Base-by-base conservation (phyloP, 2,797 vertebrate genomes). In the Varecia variegata region DNA sequence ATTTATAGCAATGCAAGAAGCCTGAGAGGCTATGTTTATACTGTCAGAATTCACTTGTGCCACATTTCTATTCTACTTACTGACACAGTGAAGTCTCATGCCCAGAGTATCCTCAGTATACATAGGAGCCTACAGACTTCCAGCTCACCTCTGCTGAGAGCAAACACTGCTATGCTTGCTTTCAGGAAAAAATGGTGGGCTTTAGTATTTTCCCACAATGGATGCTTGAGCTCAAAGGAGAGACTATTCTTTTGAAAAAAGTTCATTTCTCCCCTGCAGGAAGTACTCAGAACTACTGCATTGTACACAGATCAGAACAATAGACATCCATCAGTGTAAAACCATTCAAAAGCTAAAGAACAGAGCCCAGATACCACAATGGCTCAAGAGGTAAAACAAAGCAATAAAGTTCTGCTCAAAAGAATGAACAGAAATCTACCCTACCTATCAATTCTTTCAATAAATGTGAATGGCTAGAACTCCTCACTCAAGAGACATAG, bases 121-220 rank as follows among this genome's bases (percentile, higher is more conserved):
- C 11, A 21, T 15, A 20, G 45, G 23, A 43, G 40, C n/a, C 18
- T 58, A 14, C 2, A 18, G 40, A n/a, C 2, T 52, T 58, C 20
- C 70, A 13, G 38, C 47, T 73, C 38, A 58, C 30, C 30, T 76
- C 25, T 43, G 38, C 25, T 35, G 25, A 50, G 5, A 71, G 38
- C n/a, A 40, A 38, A 50, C 0, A 0, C 21, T 43, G 14, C 45
- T 23, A 23, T 2, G 8, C 3, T 82, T 12, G 7, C 7, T 32
- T 50, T 80, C 14, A 43, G 90, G 65, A 71, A 90, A 76, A 21
- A 23, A 50, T n/a, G 52, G 21, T 7, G 35, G 6, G 2, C 3
- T 2, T 32, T 52, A 35, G n/a, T 7, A 32, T 58, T 80, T 12
- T 56, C 45, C 38, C 62, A 52, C 1, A 54, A 35, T 35, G n/a